Evolutionary conservation across 2,888 invertebrate species (phyloP).

Genomic region (Heliconius erato): DNA sequence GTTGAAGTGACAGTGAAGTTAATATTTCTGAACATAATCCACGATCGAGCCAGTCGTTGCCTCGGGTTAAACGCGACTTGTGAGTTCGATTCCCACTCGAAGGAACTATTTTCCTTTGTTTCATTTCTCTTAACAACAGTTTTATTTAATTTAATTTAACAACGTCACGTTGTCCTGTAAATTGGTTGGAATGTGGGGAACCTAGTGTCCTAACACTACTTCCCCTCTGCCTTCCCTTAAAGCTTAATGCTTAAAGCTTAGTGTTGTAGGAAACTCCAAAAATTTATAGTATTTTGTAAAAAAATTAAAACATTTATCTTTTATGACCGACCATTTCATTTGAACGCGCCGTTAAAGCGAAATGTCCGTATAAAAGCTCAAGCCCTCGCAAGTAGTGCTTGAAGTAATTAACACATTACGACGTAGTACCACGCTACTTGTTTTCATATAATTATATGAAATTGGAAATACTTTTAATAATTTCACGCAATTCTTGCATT

Average conservation of each 20-base stretch:
- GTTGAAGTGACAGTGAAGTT: not conserved
- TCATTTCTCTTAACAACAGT: no score
- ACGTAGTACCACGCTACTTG: constrained; percentile 1
- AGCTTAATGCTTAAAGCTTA: no score
- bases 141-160: no score
- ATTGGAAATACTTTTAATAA: not conserved
- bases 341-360: not conserved
- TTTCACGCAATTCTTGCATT: not conserved
- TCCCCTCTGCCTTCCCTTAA: no score
- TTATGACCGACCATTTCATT: not conserved
- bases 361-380: constrained; percentile 26
- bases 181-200: no score
- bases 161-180: no score
- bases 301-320: not conserved
- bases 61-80: no score
- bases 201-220: no score
- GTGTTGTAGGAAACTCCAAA: not conserved
- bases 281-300: not conserved
- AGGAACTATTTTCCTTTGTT: no score
- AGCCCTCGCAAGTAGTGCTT: constrained; percentile 9
- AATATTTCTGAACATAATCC: no score
- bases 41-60: no score
- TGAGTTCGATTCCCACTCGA: no score
- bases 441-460: not conserved
- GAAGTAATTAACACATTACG: constrained; percentile 33